Conservation (phyloP, 2,797 vertebrate genomes). For the Tympanoctomys barrerae region DNA sequence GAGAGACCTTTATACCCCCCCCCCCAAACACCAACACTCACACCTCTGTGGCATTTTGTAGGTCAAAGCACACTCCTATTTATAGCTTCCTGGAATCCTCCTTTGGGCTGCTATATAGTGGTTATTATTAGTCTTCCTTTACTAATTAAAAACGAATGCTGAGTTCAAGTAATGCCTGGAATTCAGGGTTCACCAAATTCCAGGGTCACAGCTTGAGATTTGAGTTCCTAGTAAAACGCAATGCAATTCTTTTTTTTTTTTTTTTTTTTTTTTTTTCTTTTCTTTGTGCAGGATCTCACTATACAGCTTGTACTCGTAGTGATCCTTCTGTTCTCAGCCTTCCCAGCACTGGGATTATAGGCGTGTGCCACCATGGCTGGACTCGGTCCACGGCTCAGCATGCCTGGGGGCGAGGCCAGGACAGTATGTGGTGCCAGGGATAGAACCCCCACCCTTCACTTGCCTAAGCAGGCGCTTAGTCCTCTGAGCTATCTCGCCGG, state of each 20-base stretch:
- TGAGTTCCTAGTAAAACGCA: neutral
- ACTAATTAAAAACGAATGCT: neutral
- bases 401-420: too few relatives aligned
- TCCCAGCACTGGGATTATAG: too few relatives aligned
- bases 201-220: neutral
- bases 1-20: neutral
- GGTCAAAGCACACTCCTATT: neutral
- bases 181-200: neutral
- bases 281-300: too few relatives aligned
- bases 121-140: neutral
- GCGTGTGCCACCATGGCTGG: too few relatives aligned
- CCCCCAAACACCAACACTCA: neutral
- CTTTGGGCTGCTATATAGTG: neutral
- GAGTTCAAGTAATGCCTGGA: neutral
- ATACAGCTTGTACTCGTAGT: too few relatives aligned
- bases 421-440: too few relatives aligned
- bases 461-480: too few relatives aligned
- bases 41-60: neutral
- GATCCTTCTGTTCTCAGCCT: too few relatives aligned
- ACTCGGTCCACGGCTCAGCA: rapidly evolving
- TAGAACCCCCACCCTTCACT: too few relatives aligned
- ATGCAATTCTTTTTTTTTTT: too few relatives aligned
- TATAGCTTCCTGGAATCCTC: neutral
- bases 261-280: too few relatives aligned
- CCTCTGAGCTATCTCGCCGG: too few relatives aligned